These are phyloP conservation scores for Agrotis puta DNA, from an alignment of 2,888 invertebrate species.

Conservation along the genomic window DNA sequence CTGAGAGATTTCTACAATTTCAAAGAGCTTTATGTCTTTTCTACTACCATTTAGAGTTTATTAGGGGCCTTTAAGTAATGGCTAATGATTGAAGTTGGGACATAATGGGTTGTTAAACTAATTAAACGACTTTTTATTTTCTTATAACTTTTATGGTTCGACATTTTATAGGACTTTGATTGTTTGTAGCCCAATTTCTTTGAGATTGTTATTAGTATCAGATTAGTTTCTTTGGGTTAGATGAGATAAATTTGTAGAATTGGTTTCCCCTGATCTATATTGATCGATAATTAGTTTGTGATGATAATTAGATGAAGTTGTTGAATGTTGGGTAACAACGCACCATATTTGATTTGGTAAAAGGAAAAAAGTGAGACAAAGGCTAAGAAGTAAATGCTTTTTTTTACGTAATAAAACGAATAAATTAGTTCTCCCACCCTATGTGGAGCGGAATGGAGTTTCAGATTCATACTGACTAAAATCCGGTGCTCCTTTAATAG, in stretches of 20 bases:
- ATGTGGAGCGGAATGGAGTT: no score
- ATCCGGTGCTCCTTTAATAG: no score
- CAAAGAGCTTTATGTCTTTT: constrained; percentile 25
- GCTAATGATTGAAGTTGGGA: constrained; percentile 23
- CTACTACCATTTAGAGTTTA: constrained; percentile 28
- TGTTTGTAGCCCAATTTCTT: background rate
- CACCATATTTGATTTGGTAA: background rate
- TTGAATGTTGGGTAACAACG: no score
- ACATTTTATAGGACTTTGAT: background rate
- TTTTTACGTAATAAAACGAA: no score
- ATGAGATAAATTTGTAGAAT: background rate
- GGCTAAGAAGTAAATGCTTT: no score
- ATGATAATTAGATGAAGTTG: background rate
- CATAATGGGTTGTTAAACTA: constrained; percentile 40
- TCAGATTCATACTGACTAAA: no score
- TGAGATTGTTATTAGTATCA: background rate
- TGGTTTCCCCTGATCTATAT: background rate
- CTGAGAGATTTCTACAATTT: constrained; percentile 12
- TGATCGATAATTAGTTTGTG: background rate
- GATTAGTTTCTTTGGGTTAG: background rate
- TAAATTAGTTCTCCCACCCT: no score
- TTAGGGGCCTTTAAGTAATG: constrained; percentile 19
- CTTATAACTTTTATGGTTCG: constrained; percentile 14
- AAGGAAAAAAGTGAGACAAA: no score
- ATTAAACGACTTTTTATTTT: constrained; percentile 37